These are phyloP conservation scores for Spinibarbus caldwelli DNA, from an alignment of 2,797 vertebrate species.

Conservation along the genomic window DNA sequence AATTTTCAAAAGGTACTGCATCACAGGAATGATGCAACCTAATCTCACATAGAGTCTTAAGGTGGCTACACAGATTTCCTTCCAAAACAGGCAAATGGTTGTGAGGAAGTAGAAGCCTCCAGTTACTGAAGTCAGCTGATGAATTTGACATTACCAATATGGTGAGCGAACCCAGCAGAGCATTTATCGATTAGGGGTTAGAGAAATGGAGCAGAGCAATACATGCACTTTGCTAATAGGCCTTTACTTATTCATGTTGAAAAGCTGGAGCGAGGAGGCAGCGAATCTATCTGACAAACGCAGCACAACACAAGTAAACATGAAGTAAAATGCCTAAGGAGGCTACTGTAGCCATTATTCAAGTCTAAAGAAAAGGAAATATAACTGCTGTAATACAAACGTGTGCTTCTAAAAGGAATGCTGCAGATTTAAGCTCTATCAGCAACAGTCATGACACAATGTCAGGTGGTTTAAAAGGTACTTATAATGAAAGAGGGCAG, in stretches of 20 bases:
- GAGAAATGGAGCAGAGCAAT: conserved; percentile 64
- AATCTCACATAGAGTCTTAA: neutral
- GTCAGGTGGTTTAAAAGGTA: neutral
- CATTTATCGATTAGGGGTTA: conserved; percentile 70
- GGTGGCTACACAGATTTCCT: conserved; percentile 71
- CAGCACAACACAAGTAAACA: conserved; percentile 28
- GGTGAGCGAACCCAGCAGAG: conserved; percentile 74
- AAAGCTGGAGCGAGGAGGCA: conserved; percentile 24
- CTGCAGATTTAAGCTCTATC: neutral
- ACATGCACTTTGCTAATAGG: conserved; percentile 70
- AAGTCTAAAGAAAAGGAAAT: conserved; percentile 18
- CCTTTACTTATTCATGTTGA: conserved; percentile 57
- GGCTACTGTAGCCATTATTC: conserved; percentile 9
- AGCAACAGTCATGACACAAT: neutral
- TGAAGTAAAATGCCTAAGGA: conserved; percentile 2
- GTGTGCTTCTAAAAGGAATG: neutral
- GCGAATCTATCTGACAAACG: conserved; percentile 13
- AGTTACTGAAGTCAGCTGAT: conserved; percentile 72
- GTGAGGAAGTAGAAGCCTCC: conserved; percentile 67
- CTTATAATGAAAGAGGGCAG: neutral
- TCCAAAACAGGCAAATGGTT: conserved; percentile 75
- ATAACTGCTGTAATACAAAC: conserved; percentile 6
- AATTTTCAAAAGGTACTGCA: neutral
- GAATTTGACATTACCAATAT: conserved; percentile 81
- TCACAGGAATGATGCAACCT: neutral